Base-by-base conservation (phyloP, 2,797 vertebrate genomes). In the Sphenodon punctatus region DNA sequence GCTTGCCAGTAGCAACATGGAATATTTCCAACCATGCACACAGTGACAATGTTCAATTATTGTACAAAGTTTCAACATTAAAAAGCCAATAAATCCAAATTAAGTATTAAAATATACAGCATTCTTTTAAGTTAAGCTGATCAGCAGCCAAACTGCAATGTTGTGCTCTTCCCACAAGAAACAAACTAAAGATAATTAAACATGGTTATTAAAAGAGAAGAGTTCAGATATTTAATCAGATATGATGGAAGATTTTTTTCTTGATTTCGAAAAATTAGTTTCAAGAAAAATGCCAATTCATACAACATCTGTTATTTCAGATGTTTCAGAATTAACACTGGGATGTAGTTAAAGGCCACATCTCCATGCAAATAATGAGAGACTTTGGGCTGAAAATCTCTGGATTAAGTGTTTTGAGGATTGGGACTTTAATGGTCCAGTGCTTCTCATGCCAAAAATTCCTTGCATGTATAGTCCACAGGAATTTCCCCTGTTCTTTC, bases 111-210 rank as follows among this genome's bases (percentile, higher is more conserved):
- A 7, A 34, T 48, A n/a, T 76, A 59, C 5, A 76, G 23, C 67
- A 67, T 2, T 19, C 0, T 0, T 4, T 8, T 6, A 49, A 5
- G 2, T n/a, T 1, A 41, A 11, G 14, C 12, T 13, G 23, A 46
- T 48, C 12, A 48, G 46, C 7, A 27, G 1, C 4, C 58, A 73
- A 17, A 49, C 25, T 49, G 48, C 13, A 25, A 14, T 49, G 49
- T 49, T n/a, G 25, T 25, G 48, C 10, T 64, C 4, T 72, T 4
- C 12, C 25, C 16, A 67, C n/a, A 27, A 9, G 8, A 55, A 72
- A 12, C 3, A 12, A 2, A 20, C 34, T 12, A 48, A n/a, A 20
- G 7, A 60, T 59, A 70, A 53, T 2, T 15, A 10, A 12, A 6
- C 0, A 3, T 32, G 15, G 16, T 10, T 3, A 7, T 48, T 5